A percentile compares a stretch with the other conserved stretches of the same genome.
Evolutionary conservation across 2,113 vertebrate genomes (phyloP).

Genomic region (Periophthalmodon schlosseri): DNA sequence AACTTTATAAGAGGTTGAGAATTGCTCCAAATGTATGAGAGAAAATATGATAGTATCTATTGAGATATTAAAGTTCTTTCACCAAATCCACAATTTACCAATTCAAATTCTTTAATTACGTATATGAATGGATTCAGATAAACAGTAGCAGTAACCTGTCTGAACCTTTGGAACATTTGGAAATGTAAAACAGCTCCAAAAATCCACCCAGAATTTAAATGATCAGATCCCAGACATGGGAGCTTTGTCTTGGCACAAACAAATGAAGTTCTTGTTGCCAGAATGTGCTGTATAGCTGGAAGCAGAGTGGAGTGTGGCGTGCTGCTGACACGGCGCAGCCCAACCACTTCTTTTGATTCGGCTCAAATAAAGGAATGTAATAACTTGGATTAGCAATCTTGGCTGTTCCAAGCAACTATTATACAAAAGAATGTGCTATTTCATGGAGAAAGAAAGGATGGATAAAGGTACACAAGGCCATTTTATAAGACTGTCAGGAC

Average conservation of each 20-base stretch:
- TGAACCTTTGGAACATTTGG: background rate
- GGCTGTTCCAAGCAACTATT: background rate
- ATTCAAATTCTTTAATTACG: background rate
- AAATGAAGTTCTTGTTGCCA: constrained; percentile 1
- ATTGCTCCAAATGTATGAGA: too few species aligned
- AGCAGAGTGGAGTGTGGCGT: background rate
- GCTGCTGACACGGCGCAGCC: background rate
- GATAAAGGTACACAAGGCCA: background rate
- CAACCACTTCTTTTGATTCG: background rate
- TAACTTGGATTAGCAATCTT: background rate
- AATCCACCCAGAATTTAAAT: background rate
- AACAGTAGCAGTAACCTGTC: background rate
- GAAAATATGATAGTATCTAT: too few species aligned
- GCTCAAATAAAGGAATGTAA: constrained; percentile 4
- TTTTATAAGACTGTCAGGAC: background rate
- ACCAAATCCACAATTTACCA: background rate
- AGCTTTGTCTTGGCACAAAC: constrained; percentile 10
- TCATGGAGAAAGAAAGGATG: background rate
- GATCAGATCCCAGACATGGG: background rate
- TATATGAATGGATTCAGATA: background rate
- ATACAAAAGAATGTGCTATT: constrained; percentile 1
- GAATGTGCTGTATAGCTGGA: background rate
- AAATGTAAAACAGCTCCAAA: background rate
- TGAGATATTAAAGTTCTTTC: background rate
- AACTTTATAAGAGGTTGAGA: too few species aligned